Evolutionary conservation across 2,797 vertebrate species (phyloP).

Genomic region (Crax fasciolata): DNA sequence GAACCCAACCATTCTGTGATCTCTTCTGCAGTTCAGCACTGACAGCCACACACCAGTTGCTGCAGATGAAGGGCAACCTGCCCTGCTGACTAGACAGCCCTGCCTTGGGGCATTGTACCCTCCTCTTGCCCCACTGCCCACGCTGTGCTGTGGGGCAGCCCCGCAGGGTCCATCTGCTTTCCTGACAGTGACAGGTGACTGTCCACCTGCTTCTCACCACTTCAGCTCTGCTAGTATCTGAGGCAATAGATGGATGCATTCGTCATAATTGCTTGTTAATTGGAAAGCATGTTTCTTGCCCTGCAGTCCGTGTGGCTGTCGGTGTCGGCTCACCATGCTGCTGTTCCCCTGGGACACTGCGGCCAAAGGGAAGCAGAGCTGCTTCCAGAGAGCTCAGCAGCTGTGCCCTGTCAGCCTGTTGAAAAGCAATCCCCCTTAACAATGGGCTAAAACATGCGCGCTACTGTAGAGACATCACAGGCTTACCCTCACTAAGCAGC

Average conservation of each 20-base stretch:
- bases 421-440: constrained; percentile 47
- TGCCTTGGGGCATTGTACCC: not conserved
- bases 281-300: not conserved
- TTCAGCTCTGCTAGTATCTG: not conserved
- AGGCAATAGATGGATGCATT: not conserved
- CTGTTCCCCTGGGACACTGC: not conserved
- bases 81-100: not conserved
- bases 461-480: constrained; percentile 43
- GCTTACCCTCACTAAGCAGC: not conserved
- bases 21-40: not conserved
- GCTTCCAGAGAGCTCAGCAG: constrained; percentile 46
- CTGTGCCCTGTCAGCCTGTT: constrained; percentile 60
- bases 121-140: not conserved
- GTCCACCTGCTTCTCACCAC: not conserved
- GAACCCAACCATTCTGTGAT: not conserved
- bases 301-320: not conserved
- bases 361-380: not conserved
- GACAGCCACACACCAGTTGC: not conserved
- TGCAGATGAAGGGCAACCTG: not conserved
- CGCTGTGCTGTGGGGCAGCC: not conserved
- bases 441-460: not conserved
- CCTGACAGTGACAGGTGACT: not conserved
- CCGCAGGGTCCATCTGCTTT: not conserved
- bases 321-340: not conserved
- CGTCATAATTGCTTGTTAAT: not conserved